Conservation (phyloP, 1,140 invertebrate genomes). For the Drosophila busckii region DNA sequence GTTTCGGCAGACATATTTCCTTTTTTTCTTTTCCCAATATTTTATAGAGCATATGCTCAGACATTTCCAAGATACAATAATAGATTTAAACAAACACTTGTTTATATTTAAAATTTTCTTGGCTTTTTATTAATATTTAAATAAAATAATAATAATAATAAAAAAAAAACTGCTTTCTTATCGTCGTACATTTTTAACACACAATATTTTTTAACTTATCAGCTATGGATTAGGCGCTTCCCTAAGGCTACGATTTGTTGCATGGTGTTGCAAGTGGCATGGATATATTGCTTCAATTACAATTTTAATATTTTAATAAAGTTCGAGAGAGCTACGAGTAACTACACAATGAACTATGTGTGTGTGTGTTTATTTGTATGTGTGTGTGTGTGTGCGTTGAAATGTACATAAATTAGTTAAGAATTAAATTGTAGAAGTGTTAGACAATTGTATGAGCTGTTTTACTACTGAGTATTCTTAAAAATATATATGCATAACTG, state of each 20-base stretch:
- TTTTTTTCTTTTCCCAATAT: too few species aligned
- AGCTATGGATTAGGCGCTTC: slow-evolving; percentile 10
- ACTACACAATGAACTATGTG: too few species aligned
- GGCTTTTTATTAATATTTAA: slow-evolving; percentile 8
- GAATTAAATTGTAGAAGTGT: slow-evolving; percentile 4
- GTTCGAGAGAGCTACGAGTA: slow-evolving; percentile 24
- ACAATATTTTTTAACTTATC: slow-evolving; percentile 1
- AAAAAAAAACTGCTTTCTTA: slow-evolving; percentile 17
- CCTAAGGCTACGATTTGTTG: slow-evolving; percentile 16
- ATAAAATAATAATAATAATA: slow-evolving; percentile 9
- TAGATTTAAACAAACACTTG: not conserved
- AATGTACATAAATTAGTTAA: slow-evolving; percentile 28
- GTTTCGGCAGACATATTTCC: too few species aligned
- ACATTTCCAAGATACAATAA: too few species aligned
- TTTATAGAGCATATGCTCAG: too few species aligned
- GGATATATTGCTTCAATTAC: slow-evolving; percentile 3
- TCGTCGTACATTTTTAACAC: slow-evolving; percentile 10
- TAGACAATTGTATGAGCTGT: too few species aligned
- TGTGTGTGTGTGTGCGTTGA: slow-evolving; percentile 1
- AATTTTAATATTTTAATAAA: slow-evolving; percentile 20
- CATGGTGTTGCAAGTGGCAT: slow-evolving; percentile 10
- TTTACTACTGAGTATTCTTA: too few species aligned
- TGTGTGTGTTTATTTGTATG: not conserved
- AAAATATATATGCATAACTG: too few species aligned
- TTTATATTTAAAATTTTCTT: slow-evolving; percentile 1